These are phyloP conservation scores for Lynx canadensis DNA, from an alignment of 2,113 vertebrate species.

Conservation along the genomic window DNA sequence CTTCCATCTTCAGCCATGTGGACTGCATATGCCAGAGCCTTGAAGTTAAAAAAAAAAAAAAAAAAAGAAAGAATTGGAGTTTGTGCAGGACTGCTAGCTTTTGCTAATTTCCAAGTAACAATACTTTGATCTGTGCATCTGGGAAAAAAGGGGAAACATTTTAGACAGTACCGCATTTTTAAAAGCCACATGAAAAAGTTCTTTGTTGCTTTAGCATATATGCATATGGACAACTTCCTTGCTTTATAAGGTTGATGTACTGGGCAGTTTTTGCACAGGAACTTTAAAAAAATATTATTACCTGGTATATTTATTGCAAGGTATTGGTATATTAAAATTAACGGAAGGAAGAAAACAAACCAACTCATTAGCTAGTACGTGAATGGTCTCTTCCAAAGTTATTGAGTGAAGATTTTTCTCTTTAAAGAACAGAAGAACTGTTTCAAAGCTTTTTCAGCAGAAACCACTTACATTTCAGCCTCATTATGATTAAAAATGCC, in stretches of 20 bases:
- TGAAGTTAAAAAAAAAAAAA: conserved; percentile 56
- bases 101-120: conserved; percentile 87
- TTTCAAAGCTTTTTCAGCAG: not conserved
- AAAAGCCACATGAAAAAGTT: conserved; percentile 90
- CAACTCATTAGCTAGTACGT: conserved; percentile 37
- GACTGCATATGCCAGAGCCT: conserved; percentile 91
- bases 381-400: conserved; percentile 30
- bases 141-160: conserved; percentile 87
- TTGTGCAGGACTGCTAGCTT: conserved; percentile 87
- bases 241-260: conserved; percentile 80
- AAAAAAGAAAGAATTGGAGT: conserved; percentile 76
- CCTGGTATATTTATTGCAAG: not conserved
- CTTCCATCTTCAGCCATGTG: conserved; percentile 92
- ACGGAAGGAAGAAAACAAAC: conserved; percentile 69
- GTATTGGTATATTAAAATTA: conserved; percentile 74
- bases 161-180: conserved; percentile 84
- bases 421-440: not conserved
- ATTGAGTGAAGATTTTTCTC: not conserved
- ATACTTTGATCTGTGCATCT: conserved; percentile 88
- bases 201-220: conserved; percentile 87
- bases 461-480: not conserved
- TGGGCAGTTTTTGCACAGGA: conserved; percentile 52
- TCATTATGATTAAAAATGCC: conserved; percentile 21
- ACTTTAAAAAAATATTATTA: conserved; percentile 75
- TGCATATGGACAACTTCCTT: conserved; percentile 86